Percentiles rank a stretch among this genome's conserved stretches.
These are phyloP conservation scores for Oenanthe melanoleuca DNA, from an alignment of 2,113 vertebrate genomes.

Conservation along the genomic window DNA sequence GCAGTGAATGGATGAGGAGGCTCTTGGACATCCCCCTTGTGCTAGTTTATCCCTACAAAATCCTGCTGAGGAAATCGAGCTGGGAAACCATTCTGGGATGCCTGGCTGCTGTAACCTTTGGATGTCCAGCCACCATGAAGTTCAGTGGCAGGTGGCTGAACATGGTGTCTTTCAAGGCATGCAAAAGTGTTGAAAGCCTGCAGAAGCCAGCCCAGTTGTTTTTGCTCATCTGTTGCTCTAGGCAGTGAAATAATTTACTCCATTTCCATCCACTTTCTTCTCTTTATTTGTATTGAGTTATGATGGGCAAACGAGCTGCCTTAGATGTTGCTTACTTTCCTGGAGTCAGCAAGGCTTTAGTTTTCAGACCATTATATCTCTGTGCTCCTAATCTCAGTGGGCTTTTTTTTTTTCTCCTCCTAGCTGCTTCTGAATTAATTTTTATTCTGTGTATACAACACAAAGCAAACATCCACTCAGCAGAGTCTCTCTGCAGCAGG, in stretches of 20 bases:
- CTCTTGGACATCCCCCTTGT: neutral
- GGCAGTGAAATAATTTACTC: conserved; percentile 32
- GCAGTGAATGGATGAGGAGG: neutral
- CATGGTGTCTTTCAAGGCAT: neutral
- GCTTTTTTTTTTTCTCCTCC: neutral
- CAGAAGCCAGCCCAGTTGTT: neutral
- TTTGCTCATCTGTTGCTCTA: neutral
- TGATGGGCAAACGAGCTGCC: neutral
- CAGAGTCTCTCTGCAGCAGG: neutral
- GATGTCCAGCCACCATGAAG: neutral
- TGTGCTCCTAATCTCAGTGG: neutral
- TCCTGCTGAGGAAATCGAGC: neutral
- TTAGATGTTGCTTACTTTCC: neutral
- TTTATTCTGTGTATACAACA: conserved; percentile 26
- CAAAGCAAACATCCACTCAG: conserved; percentile 50
- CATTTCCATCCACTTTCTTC: conserved; percentile 29
- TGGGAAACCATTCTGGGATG: neutral
- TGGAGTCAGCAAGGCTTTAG: neutral
- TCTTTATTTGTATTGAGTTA: conserved; percentile 1
- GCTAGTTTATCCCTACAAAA: neutral
- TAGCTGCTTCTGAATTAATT: conserved; percentile 27
- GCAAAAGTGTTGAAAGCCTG: neutral
- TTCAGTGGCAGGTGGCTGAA: neutral
- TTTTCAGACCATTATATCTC: neutral
- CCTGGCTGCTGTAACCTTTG: neutral